Base-by-base conservation (phyloP, 2,113 vertebrate species). In the Sisor rabdophorus region DNA sequence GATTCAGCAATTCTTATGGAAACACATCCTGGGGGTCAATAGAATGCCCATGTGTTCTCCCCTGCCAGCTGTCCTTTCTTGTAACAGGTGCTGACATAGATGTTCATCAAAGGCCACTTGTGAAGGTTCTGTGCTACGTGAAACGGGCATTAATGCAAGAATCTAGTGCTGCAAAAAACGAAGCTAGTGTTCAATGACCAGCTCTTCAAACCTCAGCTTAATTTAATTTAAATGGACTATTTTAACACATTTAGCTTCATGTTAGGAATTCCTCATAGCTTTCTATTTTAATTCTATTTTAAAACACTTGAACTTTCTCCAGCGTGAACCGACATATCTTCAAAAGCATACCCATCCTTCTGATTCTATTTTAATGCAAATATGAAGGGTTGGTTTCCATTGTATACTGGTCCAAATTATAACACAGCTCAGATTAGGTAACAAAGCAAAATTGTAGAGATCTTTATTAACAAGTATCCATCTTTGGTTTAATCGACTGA, bases 41-140 rank as follows among this genome's bases (percentile, higher is more conserved):
- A 83, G 81, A 81, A 63, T 6, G 79, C 70, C 79, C 80, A 85
- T 89, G 84, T 86, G 81, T 83, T 53, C 44, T 65, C 64, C 72
- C n/a, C 17, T 71, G 81, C 80, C 89, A 89, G 87, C 87, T 91
- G 89, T 69, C 80, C 11, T 81, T 82, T 86, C 87, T 86, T 86
- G 84, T 47, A 53, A 82, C 80, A 63, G 78, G 70, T 77, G 83
- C 73, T 79, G 75, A 77, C 81, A 50, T 76, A 71, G 69, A 54
- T 63, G 50, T 65, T 24, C 67, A 32, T 55, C 50, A 50, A 80
- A 67, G 75, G 77, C 84, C 77, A 82, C 81, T 85, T 88, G 83
- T 79, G 73, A 75, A 69, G 80, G 11, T 40, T 76, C 55, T 72
- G 76, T 80, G 83, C 68, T 76, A 81, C 76, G 40, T 79, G 70